Evolutionary conservation across 2,888 invertebrate genomes (phyloP), one percentile per base, ranked within the genome.

Genomic region (Endomychus coccineus): DNA sequence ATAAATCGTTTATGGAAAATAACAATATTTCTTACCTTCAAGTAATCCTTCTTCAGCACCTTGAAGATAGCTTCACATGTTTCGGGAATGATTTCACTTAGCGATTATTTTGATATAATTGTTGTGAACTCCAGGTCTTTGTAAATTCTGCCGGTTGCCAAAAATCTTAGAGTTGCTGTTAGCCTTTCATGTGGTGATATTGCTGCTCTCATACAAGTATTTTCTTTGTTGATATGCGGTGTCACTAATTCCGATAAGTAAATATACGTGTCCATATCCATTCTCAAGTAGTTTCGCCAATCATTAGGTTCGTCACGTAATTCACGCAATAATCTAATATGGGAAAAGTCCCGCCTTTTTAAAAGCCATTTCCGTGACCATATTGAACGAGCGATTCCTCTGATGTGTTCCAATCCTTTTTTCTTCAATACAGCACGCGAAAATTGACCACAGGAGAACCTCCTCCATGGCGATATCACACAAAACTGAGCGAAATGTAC

Each of bases 101-200:
- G 30, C 23, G 52, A 39, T 43, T 52, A 51, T 32, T 47, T 43
- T 33, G 52, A 54, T 39, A 54, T 55, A 25, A 49, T 48, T 28
- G 49, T 46, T 32, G 53, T 42, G 42, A 48, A 54, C 39, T 55
- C 46, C 16, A 55, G 44, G 41, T 48, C 45, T 30, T 39, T 39
- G 42, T 52, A 57, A 24, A 46, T 46, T 37, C 51, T 50, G 35
- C 56, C 54, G 39, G 52, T 52, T 39, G 49, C 49, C 39, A 52
- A 42, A 48, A 50, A 53, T 44, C 48, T 39, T 25, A 52, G 33
- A 16, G 50, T 50, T 30, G 43, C 51, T 40, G 44, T 41, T 34
- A 52, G 44, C 38, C 51, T 41, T 45, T 55, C 53, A 42, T 54
- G 48, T 42, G 50, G 49, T 35, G 45, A 40, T 39, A 52, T 36